Base-by-base conservation (phyloP, 2,888 invertebrate genomes). In the Panorpa germanica region DNA sequence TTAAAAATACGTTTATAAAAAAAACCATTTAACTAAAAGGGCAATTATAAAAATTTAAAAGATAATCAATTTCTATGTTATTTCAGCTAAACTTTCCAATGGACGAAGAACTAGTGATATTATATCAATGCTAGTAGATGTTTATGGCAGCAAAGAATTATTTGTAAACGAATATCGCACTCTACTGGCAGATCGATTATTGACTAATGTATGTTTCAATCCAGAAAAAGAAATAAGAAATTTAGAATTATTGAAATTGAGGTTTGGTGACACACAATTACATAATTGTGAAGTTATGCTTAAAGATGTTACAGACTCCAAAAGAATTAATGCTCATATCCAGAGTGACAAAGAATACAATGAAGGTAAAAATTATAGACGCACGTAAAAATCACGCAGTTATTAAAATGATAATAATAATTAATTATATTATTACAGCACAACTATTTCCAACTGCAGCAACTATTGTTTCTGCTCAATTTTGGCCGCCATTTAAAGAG, bases 201-300 rank as follows among this genome's bases (percentile, higher is more conserved):
- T 91, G 8, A 70, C 78, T 0, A 82, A 83, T 46, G 69, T 75
- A 45, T 74, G 76, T 36, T 86, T 85, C 44, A 85, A 86, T 48
- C 81, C 85, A 0, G 85, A 83, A 43, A 75, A 80, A 40, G 93
- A 93, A 62, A 76, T 85, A 33, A 68, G 86, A 36, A 91, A 96
- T 52, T 59, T 98, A 31, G 95, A 96, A 51, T 56, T 96, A 35
- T 55, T 98, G 4, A 96, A 96, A 55, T 59, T 91, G 26, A 65
- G 85, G 38, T 96, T 98, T 61, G 95, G 93, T 1, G 95, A 96
- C 48, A 73, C 85, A n/a, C 81, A 93, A 41, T 55, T 98, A 31
- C 91, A 93, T 50, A 85, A 81, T 45, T 98, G 96, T 59, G 96
- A 98, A 59, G 93, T 95, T 0, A 98, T 98, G 98, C 55, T 98